phyloP scores from a whole-genome alignment of 2,113 vertebrate species.

The Menura novaehollandiae region DNA sequence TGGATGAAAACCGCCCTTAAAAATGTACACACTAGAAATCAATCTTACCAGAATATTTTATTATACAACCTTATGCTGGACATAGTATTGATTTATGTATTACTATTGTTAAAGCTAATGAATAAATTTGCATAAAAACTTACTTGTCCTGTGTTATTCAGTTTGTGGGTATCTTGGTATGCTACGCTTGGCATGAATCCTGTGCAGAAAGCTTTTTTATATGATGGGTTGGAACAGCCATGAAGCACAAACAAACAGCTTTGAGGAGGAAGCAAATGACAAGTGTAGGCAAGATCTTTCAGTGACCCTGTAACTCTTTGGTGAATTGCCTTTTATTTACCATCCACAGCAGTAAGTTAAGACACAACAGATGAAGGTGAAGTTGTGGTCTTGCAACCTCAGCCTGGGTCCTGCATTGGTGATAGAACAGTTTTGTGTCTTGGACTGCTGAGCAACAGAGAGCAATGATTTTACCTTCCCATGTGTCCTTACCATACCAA shows the following conservation, averaged over 20 bases:
- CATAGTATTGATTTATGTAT: constrained; percentile 59
- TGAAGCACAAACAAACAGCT: not conserved
- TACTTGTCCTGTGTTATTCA: not conserved
- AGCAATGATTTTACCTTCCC: not conserved
- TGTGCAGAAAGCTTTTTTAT: not conserved
- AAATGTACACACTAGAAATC: constrained; percentile 5
- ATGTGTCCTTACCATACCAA: not conserved
- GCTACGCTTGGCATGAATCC: not conserved
- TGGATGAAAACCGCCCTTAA: constrained; percentile 45
- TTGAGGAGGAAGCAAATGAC: not conserved
- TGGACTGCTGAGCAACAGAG: not conserved
- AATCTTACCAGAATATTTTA: constrained; percentile 39
- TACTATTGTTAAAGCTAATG: constrained; percentile 37
- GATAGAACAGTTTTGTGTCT: not conserved
- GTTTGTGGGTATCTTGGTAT: not conserved
- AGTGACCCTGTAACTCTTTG: not conserved
- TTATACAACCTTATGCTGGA: constrained; percentile 56
- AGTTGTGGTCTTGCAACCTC: not conserved
- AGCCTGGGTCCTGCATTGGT: not conserved
- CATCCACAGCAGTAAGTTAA: not conserved
- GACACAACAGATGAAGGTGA: not conserved
- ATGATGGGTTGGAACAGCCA: not conserved
- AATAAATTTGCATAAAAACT: constrained; percentile 52
- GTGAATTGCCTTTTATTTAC: not conserved
- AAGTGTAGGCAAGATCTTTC: not conserved